Conservation (phyloP, 2,113 vertebrate species). For the Dendrocopos noguchii region DNA sequence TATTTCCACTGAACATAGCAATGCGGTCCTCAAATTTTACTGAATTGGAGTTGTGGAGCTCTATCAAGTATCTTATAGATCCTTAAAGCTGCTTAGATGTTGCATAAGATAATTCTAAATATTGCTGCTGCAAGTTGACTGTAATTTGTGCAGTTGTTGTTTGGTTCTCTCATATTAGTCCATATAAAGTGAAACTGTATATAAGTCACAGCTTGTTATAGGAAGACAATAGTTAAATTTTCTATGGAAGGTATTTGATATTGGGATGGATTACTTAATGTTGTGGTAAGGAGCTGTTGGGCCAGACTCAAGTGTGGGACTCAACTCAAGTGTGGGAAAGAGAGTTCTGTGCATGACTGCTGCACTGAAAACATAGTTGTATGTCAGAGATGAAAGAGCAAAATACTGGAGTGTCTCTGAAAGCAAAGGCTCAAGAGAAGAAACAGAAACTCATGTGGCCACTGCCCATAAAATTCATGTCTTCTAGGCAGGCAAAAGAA, state of each 20-base stretch:
- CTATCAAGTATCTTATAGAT: neutral
- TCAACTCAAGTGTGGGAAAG: neutral
- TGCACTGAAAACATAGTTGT: neutral
- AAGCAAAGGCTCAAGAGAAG: neutral
- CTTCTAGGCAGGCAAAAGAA: neutral
- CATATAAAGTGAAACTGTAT: neutral
- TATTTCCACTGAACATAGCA: neutral
- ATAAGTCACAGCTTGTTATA: neutral
- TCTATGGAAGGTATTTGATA: neutral
- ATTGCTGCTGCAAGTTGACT: neutral
- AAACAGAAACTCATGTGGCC: neutral
- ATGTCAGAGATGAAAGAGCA: neutral
- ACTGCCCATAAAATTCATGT: neutral
- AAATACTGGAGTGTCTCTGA: neutral
- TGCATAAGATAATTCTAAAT: neutral
- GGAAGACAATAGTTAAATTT: neutral
- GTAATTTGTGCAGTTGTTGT: neutral
- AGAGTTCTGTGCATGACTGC: neutral
- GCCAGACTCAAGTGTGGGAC: neutral
- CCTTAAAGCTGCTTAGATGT: neutral
- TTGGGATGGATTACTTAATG: neutral
- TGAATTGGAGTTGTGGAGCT: neutral
- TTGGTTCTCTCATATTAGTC: neutral
- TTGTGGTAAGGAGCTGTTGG: neutral
- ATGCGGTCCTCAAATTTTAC: neutral